Evolutionary conservation across 2,888 invertebrate species (phyloP).

Genomic region (Hemistola chrysoprasaria): DNA sequence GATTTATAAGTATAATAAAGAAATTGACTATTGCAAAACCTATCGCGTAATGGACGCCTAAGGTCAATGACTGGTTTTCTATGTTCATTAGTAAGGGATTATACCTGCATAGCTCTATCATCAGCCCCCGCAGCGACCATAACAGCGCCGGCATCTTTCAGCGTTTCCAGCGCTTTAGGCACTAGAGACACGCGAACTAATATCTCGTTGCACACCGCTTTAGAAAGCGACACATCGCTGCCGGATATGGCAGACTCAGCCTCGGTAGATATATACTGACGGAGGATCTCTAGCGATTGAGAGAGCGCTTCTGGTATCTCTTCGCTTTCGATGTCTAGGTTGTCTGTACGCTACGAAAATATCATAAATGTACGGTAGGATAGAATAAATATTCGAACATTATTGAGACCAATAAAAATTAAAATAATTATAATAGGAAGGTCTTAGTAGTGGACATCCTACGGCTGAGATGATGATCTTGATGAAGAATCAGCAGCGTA

Average conservation of each 20-base stretch:
- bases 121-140: slow-evolving; percentile 59
- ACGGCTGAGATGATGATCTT: too few relatives aligned
- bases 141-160: slow-evolving; percentile 85
- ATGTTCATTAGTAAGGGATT: too few relatives aligned
- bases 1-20: too few relatives aligned
- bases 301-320: slow-evolving; percentile 64
- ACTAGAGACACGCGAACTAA: slow-evolving; percentile 61
- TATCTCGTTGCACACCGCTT: slow-evolving; percentile 59
- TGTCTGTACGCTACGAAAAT: slow-evolving; percentile 72
- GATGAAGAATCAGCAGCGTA: too few relatives aligned
- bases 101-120: slow-evolving; percentile 64
- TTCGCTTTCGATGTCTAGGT: slow-evolving; percentile 63
- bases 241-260: slow-evolving; percentile 30
- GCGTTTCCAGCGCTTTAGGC: slow-evolving; percentile 64
- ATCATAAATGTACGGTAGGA: too few relatives aligned
- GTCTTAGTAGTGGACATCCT: too few relatives aligned
- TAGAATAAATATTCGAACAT: too few relatives aligned
- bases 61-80: too few relatives aligned
- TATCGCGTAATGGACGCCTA: too few relatives aligned
- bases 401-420: too few relatives aligned
- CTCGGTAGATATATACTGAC: slow-evolving; percentile 54
- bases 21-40: too few relatives aligned
- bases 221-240: slow-evolving; percentile 50
- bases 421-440: too few relatives aligned
- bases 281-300: slow-evolving; percentile 59